Evolutionary conservation across 64 coral and sea anemone species (phyloP).

Genomic region (Montipora sp.): DNA sequence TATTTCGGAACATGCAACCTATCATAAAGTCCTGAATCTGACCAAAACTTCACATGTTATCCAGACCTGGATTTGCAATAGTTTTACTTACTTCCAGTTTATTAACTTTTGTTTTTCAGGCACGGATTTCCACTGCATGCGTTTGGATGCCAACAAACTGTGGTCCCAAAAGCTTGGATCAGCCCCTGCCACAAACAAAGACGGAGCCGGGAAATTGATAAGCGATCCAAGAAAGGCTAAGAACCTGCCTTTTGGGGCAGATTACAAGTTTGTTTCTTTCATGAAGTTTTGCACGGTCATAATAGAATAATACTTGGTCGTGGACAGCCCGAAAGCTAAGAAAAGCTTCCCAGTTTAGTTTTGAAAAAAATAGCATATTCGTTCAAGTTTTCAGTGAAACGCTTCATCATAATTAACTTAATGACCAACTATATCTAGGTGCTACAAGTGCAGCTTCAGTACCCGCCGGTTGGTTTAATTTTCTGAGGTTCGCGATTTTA

Average conservation of each 20-base stretch:
- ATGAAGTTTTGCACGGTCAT: slow-evolving; percentile 27
- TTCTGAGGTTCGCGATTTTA: too few species aligned
- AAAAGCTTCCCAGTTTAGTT: too few species aligned
- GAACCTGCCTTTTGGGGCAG: neutral
- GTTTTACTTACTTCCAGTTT: neutral
- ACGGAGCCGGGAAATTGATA: neutral
- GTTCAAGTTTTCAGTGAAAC: too few species aligned
- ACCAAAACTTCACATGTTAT: neutral
- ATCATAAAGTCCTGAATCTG: neutral
- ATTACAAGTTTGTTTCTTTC: slow-evolving; percentile 30
- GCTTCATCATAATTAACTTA: too few species aligned
- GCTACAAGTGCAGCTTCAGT: too few species aligned
- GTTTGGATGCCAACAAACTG: neutral
- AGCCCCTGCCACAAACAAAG: neutral
- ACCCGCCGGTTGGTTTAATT: too few species aligned
- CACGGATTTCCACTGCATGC: neutral
- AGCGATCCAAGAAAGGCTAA: neutral
- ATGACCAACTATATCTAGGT: too few species aligned
- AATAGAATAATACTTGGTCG: neutral
- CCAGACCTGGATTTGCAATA: neutral
- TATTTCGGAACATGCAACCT: neutral
- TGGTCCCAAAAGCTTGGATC: slow-evolving; percentile 28
- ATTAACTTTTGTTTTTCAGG: neutral
- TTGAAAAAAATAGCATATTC: too few species aligned
- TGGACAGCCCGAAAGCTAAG: too few species aligned